Base-by-base conservation (phyloP, 2,113 vertebrate species). In the Nannobrachium achirus region DNA sequence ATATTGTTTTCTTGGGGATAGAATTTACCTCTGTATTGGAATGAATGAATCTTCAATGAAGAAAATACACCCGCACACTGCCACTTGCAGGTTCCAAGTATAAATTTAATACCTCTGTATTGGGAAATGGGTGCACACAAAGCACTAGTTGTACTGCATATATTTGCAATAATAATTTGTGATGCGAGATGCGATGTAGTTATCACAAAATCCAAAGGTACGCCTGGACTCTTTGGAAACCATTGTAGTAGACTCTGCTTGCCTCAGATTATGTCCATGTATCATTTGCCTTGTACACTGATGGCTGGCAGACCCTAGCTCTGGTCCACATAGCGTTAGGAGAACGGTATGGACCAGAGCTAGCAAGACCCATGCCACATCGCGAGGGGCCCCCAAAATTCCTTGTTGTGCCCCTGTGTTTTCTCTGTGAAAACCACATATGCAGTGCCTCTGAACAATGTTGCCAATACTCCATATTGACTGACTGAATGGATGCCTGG, bases 371-470 rank as follows among this genome's bases (percentile, higher is more conserved):
- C n/a, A n/a, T 25, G 20, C 19, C 73, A 13, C 13, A 49, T 20
- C 18, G 18, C 60, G 15, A 61, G 64, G 73, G 72, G 67, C 20
- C 58, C 19, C 50, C 45, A 10, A 73, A n/a, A 40, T 7, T 74
- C 48, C 48, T 46, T 16, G 53, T 53, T 49, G 59, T 1, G 7
- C 51, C 82, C 75, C 80, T 63, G 38, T 61, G 13, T 73, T 58
- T 39, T 61, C 69, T 71, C 53, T 67, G 66, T 73, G 59, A 80
- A 80, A 76, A 72, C 82, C 76, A 80, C 78, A 87, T 71, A 71
- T 68, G 71, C 66, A 79, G 83, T 86, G 87, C 85, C 87, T 89
- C 85, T 82, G 63, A 77, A 84, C 73, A 75, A 76, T 16, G 76
- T 77, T 83, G 76, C 80, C 78, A 84, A 88, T 63, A 70, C 45